Base-by-base conservation (phyloP, 2,797 vertebrate species). In the Anguilla megastoma region DNA sequence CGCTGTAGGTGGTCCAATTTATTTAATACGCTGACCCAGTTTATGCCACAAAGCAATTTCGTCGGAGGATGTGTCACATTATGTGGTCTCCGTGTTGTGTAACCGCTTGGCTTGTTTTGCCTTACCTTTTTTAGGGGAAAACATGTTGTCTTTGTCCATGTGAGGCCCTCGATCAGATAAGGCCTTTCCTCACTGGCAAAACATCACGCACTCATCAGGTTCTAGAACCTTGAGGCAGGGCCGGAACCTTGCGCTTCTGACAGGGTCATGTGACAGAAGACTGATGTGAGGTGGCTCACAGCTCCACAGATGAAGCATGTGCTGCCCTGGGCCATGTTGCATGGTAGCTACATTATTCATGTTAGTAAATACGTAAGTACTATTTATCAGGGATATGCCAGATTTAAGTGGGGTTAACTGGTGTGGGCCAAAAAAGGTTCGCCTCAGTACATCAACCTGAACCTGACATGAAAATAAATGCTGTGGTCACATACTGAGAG, bases 261-360 rank as follows among this genome's bases (percentile, higher is more conserved):
- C 56, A 66, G 58, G 76, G 79, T 50, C 76, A 66, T 69, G 79
- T 84, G 86, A 83, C 80, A 84, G 56, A 9, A 36, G 58, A 87
- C 14, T 48, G 27, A 27, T 21, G 9, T 36, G 48, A 27, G 41
- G 48, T 48, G n/a, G 45, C 63, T 63, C 41, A 18, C 56, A 58
- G 56, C 63, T n/a, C 54, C 80, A 50, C 3, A 48, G 86, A 87
- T 87, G 63, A 87, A 8, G 52, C 45, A 69, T 12, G 74, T 27
- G 54, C 8, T 30, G 7, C 30, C 33, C 27, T 87, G 58, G 80
- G 41, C 63, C 21, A 27, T 63, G 80, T 60, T 82, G 30, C 48
- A 74, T 16, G 76, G 76, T 8, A 18, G 76, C 80, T 36, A 60
- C 86, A 60, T 54, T 36, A 30, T 33, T 16, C 69, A 71, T 30